Evolutionary conservation across 92 coral and sea anemone genomes (phyloP).

Genomic region (Palythoa grandis): DNA sequence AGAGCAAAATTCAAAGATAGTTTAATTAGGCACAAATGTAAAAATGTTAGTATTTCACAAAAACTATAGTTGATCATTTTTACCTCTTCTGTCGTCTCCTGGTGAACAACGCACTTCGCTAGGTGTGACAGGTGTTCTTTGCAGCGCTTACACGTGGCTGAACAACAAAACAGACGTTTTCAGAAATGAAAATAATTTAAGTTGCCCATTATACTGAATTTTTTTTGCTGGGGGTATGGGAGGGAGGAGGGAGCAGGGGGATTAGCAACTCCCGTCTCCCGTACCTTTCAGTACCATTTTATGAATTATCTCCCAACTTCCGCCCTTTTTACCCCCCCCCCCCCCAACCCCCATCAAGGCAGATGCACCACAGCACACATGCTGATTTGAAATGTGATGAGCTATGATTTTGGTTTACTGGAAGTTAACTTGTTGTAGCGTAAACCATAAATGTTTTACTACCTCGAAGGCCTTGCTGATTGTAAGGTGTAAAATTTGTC

Average conservation of each 20-base stretch:
- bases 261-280: neutral
- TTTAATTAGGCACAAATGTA: neutral
- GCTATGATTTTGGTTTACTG: no score
- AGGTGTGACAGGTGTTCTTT: conserved; percentile 33
- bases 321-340: neutral
- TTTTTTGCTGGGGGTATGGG: neutral
- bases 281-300: neutral
- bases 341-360: neutral
- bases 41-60: conserved; percentile 5
- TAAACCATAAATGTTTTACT: no score
- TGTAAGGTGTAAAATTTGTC: no score
- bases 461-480: no score
- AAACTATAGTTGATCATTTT: conserved; percentile 6
- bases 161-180: neutral
- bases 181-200: neutral
- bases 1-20: neutral
- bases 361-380: no score
- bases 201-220: neutral
- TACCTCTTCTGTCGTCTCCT: conserved; percentile 17
- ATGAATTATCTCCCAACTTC: neutral
- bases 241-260: neutral
- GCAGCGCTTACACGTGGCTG: conserved; percentile 40
- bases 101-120: conserved; percentile 29
- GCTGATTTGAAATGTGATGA: no score
- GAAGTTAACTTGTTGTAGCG: no score